Base-by-base conservation (phyloP, 2,797 vertebrate species). In the Gila robusta region DNA sequence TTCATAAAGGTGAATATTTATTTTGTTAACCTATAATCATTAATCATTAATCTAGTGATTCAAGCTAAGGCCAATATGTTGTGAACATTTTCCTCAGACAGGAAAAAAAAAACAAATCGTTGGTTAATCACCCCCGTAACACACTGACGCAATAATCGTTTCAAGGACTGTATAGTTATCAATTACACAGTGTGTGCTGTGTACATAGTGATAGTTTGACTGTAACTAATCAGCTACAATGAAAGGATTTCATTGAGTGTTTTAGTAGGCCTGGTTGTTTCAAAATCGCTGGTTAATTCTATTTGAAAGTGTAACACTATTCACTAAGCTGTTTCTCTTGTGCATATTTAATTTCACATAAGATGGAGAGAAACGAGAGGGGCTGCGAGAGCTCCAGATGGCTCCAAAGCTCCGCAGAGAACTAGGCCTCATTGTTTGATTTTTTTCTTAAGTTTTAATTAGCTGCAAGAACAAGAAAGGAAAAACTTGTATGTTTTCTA, bases 371-470 rank as follows among this genome's bases (percentile, higher is more conserved):
- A 89, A 94, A 94, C 79, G 93, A 92, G 90, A 89, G 74, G 82
- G 89, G 94, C 89, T 92, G 92, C 92, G 92, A 93, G 95, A 77
- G 91, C 92, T 92, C 94, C 96, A 96, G 94, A 96, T 96, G 95
- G 95, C 88, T 83, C 87, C 93, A 93, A 94, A 81, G 94, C 90
- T 88, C 90, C 88, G 90, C 90, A 93, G 81, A 93, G 89, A 90
- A 89, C 83, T 88, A 79, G 91, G 93, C 94, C 93, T 91, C 26
- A 89, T 87, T 91, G 90, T 93, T 92, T 90, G 87, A 85, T 93
- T 93, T 93, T 91, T 88, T 86, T 93, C 89, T 82, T 86, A 91
- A 86, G 93, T 93, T 94, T 91, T 90, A 90, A 91, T 91, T 89
- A 88, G 90, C 90, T 91, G 85, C 81, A 80, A 91, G 85, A 89